These are phyloP conservation scores for Pristionchus mayeri DNA, from an alignment of 2,888 invertebrate genomes.

Conservation along the genomic window DNA sequence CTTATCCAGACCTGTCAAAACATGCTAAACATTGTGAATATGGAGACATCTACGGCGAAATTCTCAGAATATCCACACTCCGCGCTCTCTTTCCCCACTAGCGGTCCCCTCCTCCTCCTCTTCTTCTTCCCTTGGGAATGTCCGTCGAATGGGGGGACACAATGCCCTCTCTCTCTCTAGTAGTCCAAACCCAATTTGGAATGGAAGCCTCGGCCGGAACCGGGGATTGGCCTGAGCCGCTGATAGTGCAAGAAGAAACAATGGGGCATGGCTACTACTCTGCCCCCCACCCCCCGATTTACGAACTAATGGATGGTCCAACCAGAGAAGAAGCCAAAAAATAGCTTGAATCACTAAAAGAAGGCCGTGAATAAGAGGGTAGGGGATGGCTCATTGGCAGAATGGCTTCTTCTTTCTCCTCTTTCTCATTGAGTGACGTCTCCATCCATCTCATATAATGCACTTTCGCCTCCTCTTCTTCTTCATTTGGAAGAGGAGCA, in stretches of 20 bases:
- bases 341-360: too few relatives aligned
- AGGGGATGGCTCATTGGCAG: not conserved
- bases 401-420: slow-evolving; percentile 35
- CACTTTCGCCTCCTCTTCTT: not conserved
- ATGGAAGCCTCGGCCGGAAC: slow-evolving; percentile 33
- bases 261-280: too few relatives aligned
- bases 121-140: not conserved
- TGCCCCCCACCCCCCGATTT: too few relatives aligned
- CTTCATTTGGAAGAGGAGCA: not conserved
- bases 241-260: too few relatives aligned
- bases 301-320: too few relatives aligned
- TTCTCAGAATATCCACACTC: not conserved
- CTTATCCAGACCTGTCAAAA: too few relatives aligned
- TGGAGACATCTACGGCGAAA: too few relatives aligned
- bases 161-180: slow-evolving; percentile 39
- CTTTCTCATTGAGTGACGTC: not conserved
- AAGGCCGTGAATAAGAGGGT: not conserved
- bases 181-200: slow-evolving; percentile 44
- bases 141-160: not conserved
- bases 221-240: not conserved
- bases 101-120: not conserved
- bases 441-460: slow-evolving; percentile 38
- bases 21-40: too few relatives aligned
- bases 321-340: too few relatives aligned
- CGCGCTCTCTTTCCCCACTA: not conserved